phyloP scores from a whole-genome alignment of 2,113 vertebrate genomes.

The Psittacara wagleri region DNA sequence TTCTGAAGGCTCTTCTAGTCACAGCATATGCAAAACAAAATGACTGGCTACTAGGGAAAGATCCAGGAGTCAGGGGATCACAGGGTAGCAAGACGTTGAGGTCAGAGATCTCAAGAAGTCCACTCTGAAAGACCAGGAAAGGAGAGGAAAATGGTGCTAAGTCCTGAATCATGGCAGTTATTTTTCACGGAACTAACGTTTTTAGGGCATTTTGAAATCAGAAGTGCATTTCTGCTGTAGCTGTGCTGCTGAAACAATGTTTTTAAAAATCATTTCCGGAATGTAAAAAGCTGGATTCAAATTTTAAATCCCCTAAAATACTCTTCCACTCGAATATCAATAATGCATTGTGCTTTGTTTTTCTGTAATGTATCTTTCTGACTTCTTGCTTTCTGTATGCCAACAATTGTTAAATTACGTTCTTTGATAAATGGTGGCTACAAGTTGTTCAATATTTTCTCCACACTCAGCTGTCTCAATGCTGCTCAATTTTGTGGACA shows the following conservation, averaged over 20 bases:
- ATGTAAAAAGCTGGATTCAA: slow-evolving; percentile 5
- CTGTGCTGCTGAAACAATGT: background rate
- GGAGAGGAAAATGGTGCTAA: background rate
- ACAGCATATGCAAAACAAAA: background rate
- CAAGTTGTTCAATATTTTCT: slow-evolving; percentile 59
- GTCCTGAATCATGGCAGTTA: background rate
- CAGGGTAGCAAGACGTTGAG: background rate
- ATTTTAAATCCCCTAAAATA: background rate
- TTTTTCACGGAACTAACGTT: background rate
- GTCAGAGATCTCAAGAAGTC: background rate
- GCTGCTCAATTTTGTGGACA: slow-evolving; percentile 40
- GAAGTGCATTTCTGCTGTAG: background rate
- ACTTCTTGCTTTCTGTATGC: slow-evolving; percentile 39
- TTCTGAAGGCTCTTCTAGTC: background rate
- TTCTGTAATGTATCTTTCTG: slow-evolving; percentile 45
- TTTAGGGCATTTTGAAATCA: background rate
- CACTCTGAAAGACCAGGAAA: background rate
- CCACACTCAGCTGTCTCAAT: slow-evolving; percentile 18
- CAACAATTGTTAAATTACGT: slow-evolving; percentile 59
- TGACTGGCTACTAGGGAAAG: background rate
- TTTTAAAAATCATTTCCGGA: background rate
- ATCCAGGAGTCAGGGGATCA: background rate
- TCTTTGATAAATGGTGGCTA: slow-evolving; percentile 54
- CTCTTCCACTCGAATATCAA: slow-evolving; percentile 3
- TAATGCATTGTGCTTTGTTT: slow-evolving; percentile 38